Evolutionary conservation across 2,113 vertebrate genomes (phyloP).

Genomic region (Potamarius usumacintae): DNA sequence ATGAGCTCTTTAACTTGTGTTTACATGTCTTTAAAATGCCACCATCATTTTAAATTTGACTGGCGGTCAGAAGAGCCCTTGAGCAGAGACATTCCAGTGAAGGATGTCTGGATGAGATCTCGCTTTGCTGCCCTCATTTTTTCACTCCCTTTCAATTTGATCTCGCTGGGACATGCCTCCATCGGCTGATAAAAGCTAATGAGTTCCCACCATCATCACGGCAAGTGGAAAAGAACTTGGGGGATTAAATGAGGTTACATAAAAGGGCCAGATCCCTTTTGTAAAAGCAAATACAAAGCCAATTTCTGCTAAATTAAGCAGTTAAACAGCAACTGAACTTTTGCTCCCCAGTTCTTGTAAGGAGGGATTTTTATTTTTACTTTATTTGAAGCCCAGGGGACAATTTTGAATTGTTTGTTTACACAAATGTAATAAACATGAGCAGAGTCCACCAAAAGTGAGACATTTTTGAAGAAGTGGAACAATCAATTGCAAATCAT

Average conservation of each 20-base stretch:
- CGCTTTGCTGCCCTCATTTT: conserved; percentile 29
- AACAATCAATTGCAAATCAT: background rate
- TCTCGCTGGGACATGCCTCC: conserved; percentile 30
- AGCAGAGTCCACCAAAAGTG: background rate
- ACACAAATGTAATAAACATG: background rate
- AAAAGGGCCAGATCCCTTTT: conserved; percentile 16
- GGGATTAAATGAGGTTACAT: conserved; percentile 44
- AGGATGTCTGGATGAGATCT: conserved; percentile 19
- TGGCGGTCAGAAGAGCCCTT: background rate
- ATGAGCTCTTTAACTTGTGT: background rate
- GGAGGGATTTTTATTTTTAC: background rate
- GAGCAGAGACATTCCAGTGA: background rate
- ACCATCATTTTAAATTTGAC: background rate
- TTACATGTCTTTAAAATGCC: conserved; percentile 6
- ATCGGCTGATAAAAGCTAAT: conserved; percentile 50
- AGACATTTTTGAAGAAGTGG: background rate
- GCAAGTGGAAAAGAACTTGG: background rate
- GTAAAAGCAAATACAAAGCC: conserved; percentile 5
- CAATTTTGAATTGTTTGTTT: conserved; percentile 7
- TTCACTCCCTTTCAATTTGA: conserved; percentile 1
- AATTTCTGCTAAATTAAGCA: conserved; percentile 10
- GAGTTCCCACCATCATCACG: conserved; percentile 34
- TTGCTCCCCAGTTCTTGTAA: background rate
- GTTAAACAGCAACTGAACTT: background rate
- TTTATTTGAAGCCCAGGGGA: background rate